Base-by-base conservation (phyloP, 2,888 invertebrate genomes). In the Octonoba sinensis region DNA sequence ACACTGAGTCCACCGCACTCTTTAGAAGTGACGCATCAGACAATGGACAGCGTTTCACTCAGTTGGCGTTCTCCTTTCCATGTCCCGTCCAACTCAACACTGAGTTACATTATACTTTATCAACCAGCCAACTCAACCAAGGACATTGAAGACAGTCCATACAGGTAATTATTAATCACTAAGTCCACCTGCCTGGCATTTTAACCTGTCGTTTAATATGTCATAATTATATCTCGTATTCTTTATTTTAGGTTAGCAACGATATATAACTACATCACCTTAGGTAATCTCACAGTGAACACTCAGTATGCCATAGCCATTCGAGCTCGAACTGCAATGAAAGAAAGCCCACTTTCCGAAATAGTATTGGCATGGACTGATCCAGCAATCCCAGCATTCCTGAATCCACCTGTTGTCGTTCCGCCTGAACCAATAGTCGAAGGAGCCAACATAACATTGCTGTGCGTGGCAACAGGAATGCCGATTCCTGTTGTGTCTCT, bases 311-410 rank as follows among this genome's bases (percentile, higher is more conserved):
- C 94, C 66, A 91, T 94, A 70, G 95, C 93, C 89, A 93, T 94
- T 60, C 92, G 91, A 83, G 94, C 94, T 0, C 67, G 79, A 16
- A 89, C 91, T 0, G 90, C 70, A 3, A 91, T 91, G 84, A 94
- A 94, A 0, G 91, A 91, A 84, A 95, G 94, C 13, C 88, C 93
- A 86, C 92, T 95, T 0, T 95, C 94, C 0, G 95, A 95, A 89
- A 95, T 94, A 0, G 88, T 95, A 36, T 91, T 95, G 77, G 94
- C 94, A 0, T 95, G 95, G 95, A 95, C 95, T 8, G 95, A 95
- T 88, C 95, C 95, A 0, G 94, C 95, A 0, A 92, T 94, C 86
- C 95, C 95, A 0, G 94, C 95, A 0, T 94, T 93, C 89, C 95
- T 95, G 20, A 78, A 85, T 51, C 83, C 94, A 0, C 95, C 95